Evolutionary conservation across 2,888 invertebrate species (phyloP).

Genomic region (Elysia crispata): DNA sequence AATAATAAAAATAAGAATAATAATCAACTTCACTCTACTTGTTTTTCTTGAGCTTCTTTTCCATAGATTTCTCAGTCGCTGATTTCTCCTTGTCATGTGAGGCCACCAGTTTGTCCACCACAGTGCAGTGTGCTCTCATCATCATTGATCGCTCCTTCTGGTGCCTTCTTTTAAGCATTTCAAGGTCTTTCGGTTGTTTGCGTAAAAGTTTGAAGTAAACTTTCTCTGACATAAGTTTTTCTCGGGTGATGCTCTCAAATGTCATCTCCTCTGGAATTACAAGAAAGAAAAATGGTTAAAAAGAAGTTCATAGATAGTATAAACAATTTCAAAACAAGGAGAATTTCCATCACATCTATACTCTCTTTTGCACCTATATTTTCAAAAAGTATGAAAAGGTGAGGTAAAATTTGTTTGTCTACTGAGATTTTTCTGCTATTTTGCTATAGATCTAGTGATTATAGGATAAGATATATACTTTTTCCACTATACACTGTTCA

Average conservation of each 20-base stretch:
- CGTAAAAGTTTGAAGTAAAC: slow-evolving; percentile 86
- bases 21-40: slow-evolving; percentile 58
- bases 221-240: slow-evolving; percentile 73
- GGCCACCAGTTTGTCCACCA: slow-evolving; percentile 93
- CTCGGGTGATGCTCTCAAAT: slow-evolving; percentile 75
- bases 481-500: too few relatives aligned
- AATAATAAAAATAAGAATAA: not conserved
- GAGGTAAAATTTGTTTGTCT: too few relatives aligned
- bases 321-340: too few relatives aligned
- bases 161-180: slow-evolving; percentile 93
- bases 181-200: slow-evolving; percentile 95
- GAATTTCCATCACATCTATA: too few relatives aligned
- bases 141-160: slow-evolving; percentile 92
- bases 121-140: slow-evolving; percentile 89
- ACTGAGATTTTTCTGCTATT: too few relatives aligned
- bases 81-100: slow-evolving; percentile 74
- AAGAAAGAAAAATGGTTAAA: too few relatives aligned
- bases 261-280: slow-evolving; percentile 63
- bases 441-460: too few relatives aligned
- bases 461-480: too few relatives aligned
- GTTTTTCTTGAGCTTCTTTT: slow-evolving; percentile 87
- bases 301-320: too few relatives aligned
- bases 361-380: too few relatives aligned
- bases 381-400: too few relatives aligned
- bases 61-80: slow-evolving; percentile 72